Percentiles rank a stretch among this genome's conserved stretches.
Evolutionary conservation across 1,140 invertebrate species (phyloP).

Genomic region (Eupristina koningsbergeri): DNA sequence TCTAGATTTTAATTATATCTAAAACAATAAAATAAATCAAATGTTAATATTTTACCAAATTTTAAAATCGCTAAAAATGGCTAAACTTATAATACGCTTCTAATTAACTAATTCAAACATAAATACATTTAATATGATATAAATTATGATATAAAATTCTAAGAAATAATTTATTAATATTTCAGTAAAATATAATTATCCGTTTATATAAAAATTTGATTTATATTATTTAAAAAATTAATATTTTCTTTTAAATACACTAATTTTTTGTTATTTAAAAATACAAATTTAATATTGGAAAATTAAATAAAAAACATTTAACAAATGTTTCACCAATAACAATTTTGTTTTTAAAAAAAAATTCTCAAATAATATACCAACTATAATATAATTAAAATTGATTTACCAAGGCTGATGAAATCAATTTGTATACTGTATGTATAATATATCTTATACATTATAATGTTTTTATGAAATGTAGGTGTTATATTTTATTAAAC

Average conservation of each 20-base stretch:
- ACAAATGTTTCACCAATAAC: no score
- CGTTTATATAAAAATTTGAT: not conserved
- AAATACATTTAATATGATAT: not conserved
- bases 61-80: not conserved
- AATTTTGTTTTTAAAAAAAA: not conserved
- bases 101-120: not conserved
- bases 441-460: no score
- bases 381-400: no score
- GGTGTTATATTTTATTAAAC: no score
- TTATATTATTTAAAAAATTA: not conserved
- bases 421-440: no score
- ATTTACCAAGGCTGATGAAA: no score
- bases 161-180: not conserved
- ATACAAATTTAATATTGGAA: no score
- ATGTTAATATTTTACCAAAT: not conserved
- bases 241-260: not conserved
- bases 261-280: no score
- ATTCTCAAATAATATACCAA: not conserved
- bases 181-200: not conserved
- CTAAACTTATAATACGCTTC: not conserved
- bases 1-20: not conserved
- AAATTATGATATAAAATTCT: no score
- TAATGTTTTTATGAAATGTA: no score
- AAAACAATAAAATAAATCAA: not conserved
- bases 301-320: no score